Base-by-base conservation (phyloP, 2,797 vertebrate genomes). In the Acanthopagrus latus region DNA sequence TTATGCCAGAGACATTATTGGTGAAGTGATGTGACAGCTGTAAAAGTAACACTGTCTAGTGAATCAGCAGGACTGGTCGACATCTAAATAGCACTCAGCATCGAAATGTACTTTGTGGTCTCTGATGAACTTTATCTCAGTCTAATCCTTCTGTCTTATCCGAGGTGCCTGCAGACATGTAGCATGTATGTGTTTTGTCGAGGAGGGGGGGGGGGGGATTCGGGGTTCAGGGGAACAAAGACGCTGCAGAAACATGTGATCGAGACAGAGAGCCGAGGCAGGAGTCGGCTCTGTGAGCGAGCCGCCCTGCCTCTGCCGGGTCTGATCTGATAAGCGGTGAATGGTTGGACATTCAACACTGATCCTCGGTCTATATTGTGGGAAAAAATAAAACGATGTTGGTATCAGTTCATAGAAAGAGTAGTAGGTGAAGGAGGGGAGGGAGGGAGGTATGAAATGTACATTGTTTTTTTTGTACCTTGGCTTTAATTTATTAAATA, bases 401-500 rank as follows among this genome's bases (percentile, higher is more conserved):
- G 86, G 84, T 90, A 86, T 86, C 81, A 87, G 78, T 83, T 87
- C 67, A 82, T 76, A 71, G 74, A 70, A 83, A 54, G 71, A 91
- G 71, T 63, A 76, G 74, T 72, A 73, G 64, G 70, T 57, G 86
- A 48, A 71, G 66, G 83, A 78, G 78, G 76, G 71, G 78, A 71
- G 50, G 71, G 78, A 71, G 50, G 81, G 74, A 58, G 76, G 66
- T 71, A 80, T 86, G 80, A 94, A 90, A 92, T 95, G 94, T 95
- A 96, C 87, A 95, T 94, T 92, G 85, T 89, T 93, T 94, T 59
- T 84, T 95, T 96, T 96, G 94, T 96, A 96, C 94, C 89, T 94
- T 94, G 92, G 93, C 94, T 96, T 96, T 96, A 96, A 96, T 96
- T 96, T 96, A 96, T 96, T 96, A 96, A 96, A 96, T 95, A 95